Conservation (phyloP, 2,888 invertebrate species). For the Ectemnius continuus region DNA sequence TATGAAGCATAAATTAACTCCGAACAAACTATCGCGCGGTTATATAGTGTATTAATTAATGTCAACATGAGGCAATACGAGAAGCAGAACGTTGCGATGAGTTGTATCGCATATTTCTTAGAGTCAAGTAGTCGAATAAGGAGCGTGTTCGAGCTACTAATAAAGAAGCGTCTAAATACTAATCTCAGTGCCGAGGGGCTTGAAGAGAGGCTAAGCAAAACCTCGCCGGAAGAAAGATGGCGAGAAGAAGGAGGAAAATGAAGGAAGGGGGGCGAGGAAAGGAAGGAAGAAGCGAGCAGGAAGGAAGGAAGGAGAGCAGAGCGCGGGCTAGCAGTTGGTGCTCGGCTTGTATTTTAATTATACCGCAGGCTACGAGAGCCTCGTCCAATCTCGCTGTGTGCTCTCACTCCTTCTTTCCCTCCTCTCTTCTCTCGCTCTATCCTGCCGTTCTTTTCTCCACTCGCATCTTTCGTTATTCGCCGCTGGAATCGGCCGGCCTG, state of each 20-base stretch:
- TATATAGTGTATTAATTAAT: too few relatives aligned
- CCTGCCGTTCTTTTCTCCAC: slow-evolving; percentile 2
- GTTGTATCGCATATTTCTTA: too few relatives aligned
- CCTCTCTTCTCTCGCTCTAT: slow-evolving; percentile 33
- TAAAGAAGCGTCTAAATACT: slow-evolving; percentile 2
- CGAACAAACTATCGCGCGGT: too few relatives aligned
- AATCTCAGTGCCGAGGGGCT: background rate
- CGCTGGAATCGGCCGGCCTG: background rate
- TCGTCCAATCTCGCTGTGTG: slow-evolving; percentile 65
- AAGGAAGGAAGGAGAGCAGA: slow-evolving; percentile 46
- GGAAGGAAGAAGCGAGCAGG: slow-evolving; percentile 48
- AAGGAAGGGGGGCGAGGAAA: slow-evolving; percentile 20
- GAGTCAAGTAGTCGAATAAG: background rate
- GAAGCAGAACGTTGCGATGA: too few relatives aligned
- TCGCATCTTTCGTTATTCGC: too few relatives aligned
- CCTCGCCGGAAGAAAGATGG: slow-evolving; percentile 14
- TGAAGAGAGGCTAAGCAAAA: slow-evolving; percentile 8
- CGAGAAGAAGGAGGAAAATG: slow-evolving; percentile 12
- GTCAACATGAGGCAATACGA: too few relatives aligned
- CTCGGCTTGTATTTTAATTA: slow-evolving; percentile 74
- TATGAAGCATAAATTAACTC: too few relatives aligned
- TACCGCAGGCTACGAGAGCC: slow-evolving; percentile 66
- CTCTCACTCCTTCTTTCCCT: slow-evolving; percentile 52
- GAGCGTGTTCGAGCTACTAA: background rate
- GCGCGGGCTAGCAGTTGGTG: slow-evolving; percentile 71